Base-by-base conservation (phyloP, 53 echinoderm and acorn worm genomes). In the Crossaster papposus region DNA sequence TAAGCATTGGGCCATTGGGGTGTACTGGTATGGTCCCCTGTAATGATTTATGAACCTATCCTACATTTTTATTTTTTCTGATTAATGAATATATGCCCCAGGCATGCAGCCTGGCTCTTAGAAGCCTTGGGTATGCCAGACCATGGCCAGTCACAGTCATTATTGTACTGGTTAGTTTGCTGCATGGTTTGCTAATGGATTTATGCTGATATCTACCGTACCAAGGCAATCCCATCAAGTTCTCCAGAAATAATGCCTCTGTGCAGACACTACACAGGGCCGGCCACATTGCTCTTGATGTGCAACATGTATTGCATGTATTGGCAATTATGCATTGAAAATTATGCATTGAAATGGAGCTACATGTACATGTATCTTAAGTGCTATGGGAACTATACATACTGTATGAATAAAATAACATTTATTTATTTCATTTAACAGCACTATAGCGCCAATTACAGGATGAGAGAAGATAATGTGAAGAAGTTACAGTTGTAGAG, bases 1-100 rank as follows among this genome's bases (percentile, higher is more conserved):
- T n/a, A n/a, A 87, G 87, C 73, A 33, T 70, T 51, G 26, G 37
- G 10, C 83, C 50, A 83, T 83, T 37, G 22, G 78, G 29, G 54
- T 18, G 51, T 20, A 14, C n/a, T 71, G 72, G 73, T 12, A 72
- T 6, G 9, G 38, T 14, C 22, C 12, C 2, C n/a, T n/a, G 38
- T n/a, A 37, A 36, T 85, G 30, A 54, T 37, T 54, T 54, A 72
- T 85, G 35, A 23, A 34, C 54, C 85, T 26, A 36, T 38, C 22
- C 68, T 35, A 83, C 28, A 28, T 26, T 38, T 34, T 17, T 0
- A 5, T 17, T 72, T 35, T 74, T 33, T 10, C 71, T 44, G 44
- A 71, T 7, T 31, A 28, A 20, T 0, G 71, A 28, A 28, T 71
- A 68, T 22, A 29, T 20, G 22, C 22, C 12, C 44, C 1, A 1